Percentiles rank a stretch among this genome's conserved stretches.
Evolutionary conservation across 2,797 vertebrate species (phyloP).

Genomic region (Chromis chromis): DNA sequence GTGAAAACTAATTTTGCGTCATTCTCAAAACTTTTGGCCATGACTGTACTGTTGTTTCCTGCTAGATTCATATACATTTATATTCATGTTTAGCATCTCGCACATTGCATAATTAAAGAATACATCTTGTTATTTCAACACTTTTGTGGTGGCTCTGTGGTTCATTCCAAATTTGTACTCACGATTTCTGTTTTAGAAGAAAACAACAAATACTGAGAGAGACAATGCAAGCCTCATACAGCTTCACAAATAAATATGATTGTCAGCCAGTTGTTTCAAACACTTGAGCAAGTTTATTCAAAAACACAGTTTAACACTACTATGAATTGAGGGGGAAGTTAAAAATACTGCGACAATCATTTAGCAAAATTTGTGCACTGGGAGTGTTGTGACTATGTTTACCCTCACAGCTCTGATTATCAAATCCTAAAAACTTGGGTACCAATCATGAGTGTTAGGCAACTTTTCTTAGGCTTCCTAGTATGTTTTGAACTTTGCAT

Average conservation of each 20-base stretch:
- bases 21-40: no score
- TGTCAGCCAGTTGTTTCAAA: not conserved
- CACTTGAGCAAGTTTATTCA: not conserved
- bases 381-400: not conserved
- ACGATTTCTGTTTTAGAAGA: not conserved
- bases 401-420: constrained; percentile 15
- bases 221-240: not conserved
- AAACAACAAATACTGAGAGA: not conserved
- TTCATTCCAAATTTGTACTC: not conserved
- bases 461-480: constrained; percentile 1
- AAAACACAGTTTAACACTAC: not conserved
- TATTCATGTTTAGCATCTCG: no score
- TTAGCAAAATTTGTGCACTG: not conserved
- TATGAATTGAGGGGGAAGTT: not conserved
- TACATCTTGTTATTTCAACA: no score
- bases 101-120: no score
- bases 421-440: constrained; percentile 17
- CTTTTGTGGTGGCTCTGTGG: not conserved
- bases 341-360: not conserved
- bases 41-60: no score
- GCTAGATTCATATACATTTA: no score
- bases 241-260: not conserved
- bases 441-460: constrained; percentile 30
- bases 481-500: not conserved
- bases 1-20: no score